Conservation (phyloP, 2,113 vertebrate species). For the Ictalurus punctatus region DNA sequence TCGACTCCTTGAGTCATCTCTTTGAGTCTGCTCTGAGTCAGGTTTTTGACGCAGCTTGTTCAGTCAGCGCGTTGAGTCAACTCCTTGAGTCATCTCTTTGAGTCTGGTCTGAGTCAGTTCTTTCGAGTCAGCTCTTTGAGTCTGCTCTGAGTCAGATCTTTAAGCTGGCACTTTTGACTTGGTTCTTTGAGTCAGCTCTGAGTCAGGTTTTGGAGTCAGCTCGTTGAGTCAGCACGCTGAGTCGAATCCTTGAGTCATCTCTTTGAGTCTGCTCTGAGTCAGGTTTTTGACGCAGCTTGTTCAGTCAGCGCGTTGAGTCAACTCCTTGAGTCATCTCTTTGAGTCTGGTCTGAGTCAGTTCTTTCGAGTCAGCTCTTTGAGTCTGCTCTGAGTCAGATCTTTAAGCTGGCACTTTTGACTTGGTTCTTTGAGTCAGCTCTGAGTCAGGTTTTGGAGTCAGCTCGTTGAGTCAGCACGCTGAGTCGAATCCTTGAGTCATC, state of each 20-base stretch:
- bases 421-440: not conserved
- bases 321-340: not conserved
- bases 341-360: not conserved
- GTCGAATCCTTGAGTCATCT: not conserved
- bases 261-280: not conserved
- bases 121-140: not conserved
- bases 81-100: not conserved
- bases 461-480: too few relatives aligned
- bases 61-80: too few relatives aligned
- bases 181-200: not conserved
- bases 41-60: not conserved
- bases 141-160: not conserved
- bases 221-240: too few relatives aligned
- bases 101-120: not conserved
- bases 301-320: too few relatives aligned
- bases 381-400: not conserved
- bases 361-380: not conserved
- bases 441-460: not conserved
- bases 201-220: not conserved
- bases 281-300: not conserved
- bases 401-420: not conserved
- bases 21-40: not conserved
- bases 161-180: not conserved
- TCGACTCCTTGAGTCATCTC: not conserved
- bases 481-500: not conserved